These are phyloP conservation scores for Alethe diademata DNA, from an alignment of 2,113 vertebrate species.

Conservation along the genomic window DNA sequence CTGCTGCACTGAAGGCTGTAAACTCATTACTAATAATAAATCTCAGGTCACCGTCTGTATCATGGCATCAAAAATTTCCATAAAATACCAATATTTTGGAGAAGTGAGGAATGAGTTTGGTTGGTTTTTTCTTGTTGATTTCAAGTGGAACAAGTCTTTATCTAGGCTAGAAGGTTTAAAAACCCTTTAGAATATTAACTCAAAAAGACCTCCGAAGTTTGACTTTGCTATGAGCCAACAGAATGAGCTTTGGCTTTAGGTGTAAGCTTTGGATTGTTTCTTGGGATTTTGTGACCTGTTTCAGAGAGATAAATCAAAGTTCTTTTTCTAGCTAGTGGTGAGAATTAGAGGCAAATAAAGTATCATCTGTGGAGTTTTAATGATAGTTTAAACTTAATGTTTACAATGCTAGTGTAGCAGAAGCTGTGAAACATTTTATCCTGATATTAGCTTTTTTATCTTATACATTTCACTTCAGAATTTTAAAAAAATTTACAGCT, in stretches of 20 bases:
- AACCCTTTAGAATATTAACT: background rate
- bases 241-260: background rate
- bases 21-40: background rate
- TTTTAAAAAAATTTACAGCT: background rate
- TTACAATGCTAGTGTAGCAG: background rate
- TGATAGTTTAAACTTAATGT: background rate
- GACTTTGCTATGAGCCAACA: background rate
- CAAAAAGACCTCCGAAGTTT: background rate
- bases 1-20: background rate
- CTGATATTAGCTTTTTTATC: background rate
- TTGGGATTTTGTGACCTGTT: background rate
- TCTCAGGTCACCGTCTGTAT: background rate
- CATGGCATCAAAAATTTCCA: background rate
- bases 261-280: background rate
- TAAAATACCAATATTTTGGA: background rate
- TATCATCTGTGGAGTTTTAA: background rate
- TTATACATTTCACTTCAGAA: background rate
- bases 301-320: background rate
- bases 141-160: background rate
- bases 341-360: background rate
- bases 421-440: background rate
- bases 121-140: background rate
- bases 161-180: background rate
- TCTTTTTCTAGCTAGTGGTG: background rate
- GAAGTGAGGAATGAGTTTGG: background rate